These are phyloP conservation scores for Isoperla grammatica DNA, from an alignment of 2,888 invertebrate genomes.

Conservation along the genomic window DNA sequence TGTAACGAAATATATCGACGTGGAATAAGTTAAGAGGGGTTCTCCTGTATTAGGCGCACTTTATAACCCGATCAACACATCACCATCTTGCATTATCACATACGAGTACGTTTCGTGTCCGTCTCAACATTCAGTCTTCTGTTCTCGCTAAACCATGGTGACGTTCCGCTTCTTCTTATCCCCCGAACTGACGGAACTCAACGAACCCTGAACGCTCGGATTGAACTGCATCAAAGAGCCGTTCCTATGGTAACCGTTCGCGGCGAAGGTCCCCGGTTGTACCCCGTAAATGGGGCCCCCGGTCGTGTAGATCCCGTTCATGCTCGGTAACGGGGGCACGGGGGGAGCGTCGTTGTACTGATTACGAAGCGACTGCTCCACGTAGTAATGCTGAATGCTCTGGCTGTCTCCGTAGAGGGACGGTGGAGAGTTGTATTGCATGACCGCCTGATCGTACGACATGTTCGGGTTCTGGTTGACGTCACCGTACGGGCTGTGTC, in stretches of 20 bases:
- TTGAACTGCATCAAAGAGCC: constrained; percentile 43
- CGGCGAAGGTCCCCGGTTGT: constrained; percentile 24
- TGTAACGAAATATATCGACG: too few relatives aligned
- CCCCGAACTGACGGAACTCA: constrained; percentile 52
- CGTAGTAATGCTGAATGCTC: constrained; percentile 19
- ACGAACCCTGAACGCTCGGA: constrained; percentile 50
- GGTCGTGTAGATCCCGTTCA: constrained; percentile 35
- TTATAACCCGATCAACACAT: too few relatives aligned
- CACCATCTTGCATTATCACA: too few relatives aligned
- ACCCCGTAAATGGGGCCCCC: constrained; percentile 31
- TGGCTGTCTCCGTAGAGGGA: constrained; percentile 23
- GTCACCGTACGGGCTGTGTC: constrained; percentile 47
- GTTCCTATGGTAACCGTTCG: constrained; percentile 38
- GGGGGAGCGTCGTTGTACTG: constrained; percentile 19
- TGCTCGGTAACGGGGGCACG: constrained; percentile 48
- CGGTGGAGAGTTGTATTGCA: constrained; percentile 23
- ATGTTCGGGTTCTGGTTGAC: constrained; percentile 33
- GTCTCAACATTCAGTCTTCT: not conserved
- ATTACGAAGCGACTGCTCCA: constrained; percentile 13
- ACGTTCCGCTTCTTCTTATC: constrained; percentile 52
- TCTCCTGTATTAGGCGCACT: too few relatives aligned
- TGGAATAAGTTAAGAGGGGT: too few relatives aligned
- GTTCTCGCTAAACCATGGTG: constrained; percentile 49
- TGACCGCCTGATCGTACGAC: constrained; percentile 29
- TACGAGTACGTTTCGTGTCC: too few relatives aligned